Evolutionary conservation across 2,113 vertebrate genomes (phyloP).

Genomic region (Micronycteris hirsuta): DNA sequence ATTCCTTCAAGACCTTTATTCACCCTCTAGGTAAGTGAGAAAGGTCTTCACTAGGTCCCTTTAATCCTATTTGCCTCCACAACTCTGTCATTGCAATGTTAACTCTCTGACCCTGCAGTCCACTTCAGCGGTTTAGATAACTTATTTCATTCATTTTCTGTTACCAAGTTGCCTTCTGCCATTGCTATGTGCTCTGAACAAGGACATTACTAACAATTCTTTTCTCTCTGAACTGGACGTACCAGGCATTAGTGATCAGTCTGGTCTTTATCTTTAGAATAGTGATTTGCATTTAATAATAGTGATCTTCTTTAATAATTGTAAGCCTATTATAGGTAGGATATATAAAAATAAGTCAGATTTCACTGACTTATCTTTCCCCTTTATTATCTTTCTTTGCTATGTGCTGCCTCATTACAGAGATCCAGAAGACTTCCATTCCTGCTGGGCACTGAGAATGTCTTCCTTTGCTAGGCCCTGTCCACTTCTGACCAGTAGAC

Average conservation of each 20-base stretch:
- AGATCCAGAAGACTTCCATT: not conserved
- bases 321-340: not conserved
- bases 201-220: not conserved
- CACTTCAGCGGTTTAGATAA: not conserved
- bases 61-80: not conserved
- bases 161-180: not conserved
- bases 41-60: not conserved
- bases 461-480: not conserved
- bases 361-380: not conserved
- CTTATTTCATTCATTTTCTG: not conserved
- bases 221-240: not conserved
- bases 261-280: not conserved
- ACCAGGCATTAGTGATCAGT: not conserved
- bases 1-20: not conserved
- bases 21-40: not conserved
- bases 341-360: not conserved
- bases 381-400: not conserved
- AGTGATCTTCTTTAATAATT: slow-evolving; percentile 6
- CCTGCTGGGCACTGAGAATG: not conserved
- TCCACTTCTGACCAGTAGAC: not conserved
- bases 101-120: not conserved
- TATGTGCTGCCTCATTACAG: not conserved
- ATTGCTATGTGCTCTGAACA: not conserved
- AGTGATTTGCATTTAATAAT: not conserved
- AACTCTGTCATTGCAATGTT: not conserved